phyloP scores from a whole-genome alignment of 2,888 invertebrate genomes.

The Mimachlamys varia region DNA sequence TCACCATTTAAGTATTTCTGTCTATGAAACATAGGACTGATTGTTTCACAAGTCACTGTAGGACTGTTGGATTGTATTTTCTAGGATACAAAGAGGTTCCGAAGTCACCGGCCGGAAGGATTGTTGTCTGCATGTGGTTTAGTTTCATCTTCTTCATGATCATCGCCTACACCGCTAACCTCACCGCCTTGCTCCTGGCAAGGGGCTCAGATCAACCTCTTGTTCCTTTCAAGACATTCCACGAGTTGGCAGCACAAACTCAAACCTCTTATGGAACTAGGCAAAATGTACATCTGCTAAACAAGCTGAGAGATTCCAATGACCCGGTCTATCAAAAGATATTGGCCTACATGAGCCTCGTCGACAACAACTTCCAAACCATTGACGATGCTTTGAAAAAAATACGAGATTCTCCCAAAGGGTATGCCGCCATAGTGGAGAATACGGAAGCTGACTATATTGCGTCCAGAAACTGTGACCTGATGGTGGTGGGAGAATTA shows the following conservation, averaged over 20 bases:
- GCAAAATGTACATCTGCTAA: conserved; percentile 14
- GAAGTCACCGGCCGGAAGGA: conserved; percentile 48
- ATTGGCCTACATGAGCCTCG: conserved; percentile 31
- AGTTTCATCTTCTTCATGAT: conserved; percentile 51
- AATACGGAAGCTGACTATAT: not conserved
- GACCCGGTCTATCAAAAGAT: conserved; percentile 41
- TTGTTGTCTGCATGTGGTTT: conserved; percentile 50
- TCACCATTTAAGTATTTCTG: no score
- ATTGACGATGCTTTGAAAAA: conserved; percentile 35
- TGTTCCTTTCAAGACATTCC: conserved; percentile 52
- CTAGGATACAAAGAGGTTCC: conserved; percentile 51
- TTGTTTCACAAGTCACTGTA: no score
- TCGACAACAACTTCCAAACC: conserved; percentile 29
- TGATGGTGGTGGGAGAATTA: conserved; percentile 44
- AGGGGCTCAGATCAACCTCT: conserved; percentile 34
- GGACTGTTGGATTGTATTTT: not conserved
- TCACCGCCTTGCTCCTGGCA: conserved; percentile 44
- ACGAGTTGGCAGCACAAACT: conserved; percentile 45
- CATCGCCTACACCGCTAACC: conserved; percentile 48
- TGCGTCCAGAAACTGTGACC: conserved; percentile 41
- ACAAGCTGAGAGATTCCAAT: conserved; percentile 31
- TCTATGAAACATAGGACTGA: no score
- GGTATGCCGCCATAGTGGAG: conserved; percentile 45
- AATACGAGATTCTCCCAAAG: conserved; percentile 40
- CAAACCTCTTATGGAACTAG: conserved; percentile 39